Evolutionary conservation across 1,140 invertebrate species (phyloP), one percentile per base, ranked within the genome.

Genomic region (Caenorhabditis brenneri): DNA sequence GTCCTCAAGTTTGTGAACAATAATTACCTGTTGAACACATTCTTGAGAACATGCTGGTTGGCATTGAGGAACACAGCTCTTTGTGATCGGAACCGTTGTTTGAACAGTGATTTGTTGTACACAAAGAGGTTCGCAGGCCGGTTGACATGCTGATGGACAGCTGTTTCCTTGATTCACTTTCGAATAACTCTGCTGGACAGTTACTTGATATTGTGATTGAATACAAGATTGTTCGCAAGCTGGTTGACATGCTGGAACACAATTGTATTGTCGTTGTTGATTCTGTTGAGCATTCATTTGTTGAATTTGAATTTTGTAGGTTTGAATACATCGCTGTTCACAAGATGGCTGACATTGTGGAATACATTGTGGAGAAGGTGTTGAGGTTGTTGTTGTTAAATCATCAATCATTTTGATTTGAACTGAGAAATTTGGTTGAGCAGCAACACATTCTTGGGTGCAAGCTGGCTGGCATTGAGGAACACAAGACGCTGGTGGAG

Each of bases 161-260:
- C 65, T 74, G 36, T 74, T 74, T 74, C 65, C 65, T 74, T 74
- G 65, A 74, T 74, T 74, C 65, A 39, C 65, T 74, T 74, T 74
- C 22, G 65, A 46, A 31, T 74, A 74, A 42, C 36, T 46, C n/a
- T 74, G 65, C 15, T 74, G 65, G 10, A 74, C n/a, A 42, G 65
- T 74, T 4, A 74, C 36, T 42, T 74, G 65, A 9, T 74, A 74
- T 74, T 74, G 65, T 19, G 65, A 42, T 33, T 82, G 55, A 15
- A 49, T 69, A 49, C 81, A 82, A 4, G 55, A 60, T 46, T 58
- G 81, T 10, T 82, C 81, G 22, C 81, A 82, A 39, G 60, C 42
- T 49, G 81, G 81, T 42, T 82, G 81, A 74, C 81, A 82, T 24
- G 60, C 60, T 19, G 81, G 39, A 22, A 74, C 55, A 74, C 81